Evolutionary conservation across 2,888 invertebrate genomes (phyloP).

Genomic region (Euplexia lucipara): DNA sequence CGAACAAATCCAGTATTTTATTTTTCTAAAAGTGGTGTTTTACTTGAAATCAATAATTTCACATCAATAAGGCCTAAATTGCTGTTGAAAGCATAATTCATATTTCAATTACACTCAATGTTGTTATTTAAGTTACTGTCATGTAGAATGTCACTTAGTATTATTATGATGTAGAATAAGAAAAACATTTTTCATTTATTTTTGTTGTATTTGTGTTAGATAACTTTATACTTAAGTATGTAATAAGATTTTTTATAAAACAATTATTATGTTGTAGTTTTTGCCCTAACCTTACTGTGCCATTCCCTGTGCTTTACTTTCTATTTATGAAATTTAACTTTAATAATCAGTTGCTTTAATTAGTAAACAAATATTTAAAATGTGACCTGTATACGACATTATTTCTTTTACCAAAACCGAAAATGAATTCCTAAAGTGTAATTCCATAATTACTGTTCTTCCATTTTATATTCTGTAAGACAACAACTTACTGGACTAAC

Average conservation of each 20-base stretch:
- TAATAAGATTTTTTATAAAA: conserved; percentile 28
- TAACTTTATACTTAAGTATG: conserved; percentile 36
- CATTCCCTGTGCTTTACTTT: conserved; percentile 65
- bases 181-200: conserved; percentile 46
- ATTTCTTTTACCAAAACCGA: conserved; percentile 6
- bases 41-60: conserved; percentile 61
- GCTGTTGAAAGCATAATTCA: conserved; percentile 64
- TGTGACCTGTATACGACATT: conserved; percentile 40
- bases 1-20: conserved; percentile 21
- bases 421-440: conserved; percentile 9
- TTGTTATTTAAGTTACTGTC: conserved; percentile 47
- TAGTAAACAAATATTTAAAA: conserved; percentile 27
- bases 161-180: conserved; percentile 43
- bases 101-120: conserved; percentile 65
- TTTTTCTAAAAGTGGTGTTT: conserved; percentile 44
- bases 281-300: conserved; percentile 59
- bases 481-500: conserved; percentile 14
- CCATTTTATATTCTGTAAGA: conserved; percentile 8
- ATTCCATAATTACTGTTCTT: conserved; percentile 16
- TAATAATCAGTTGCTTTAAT: conserved; percentile 39
- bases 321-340: conserved; percentile 40
- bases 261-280: conserved; percentile 41
- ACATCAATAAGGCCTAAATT: conserved; percentile 77
- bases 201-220: conserved; percentile 53
- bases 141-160: conserved; percentile 43